These are phyloP conservation scores for Holothuria glaberrima DNA, from an alignment of 35 echinoderm and acorn worm species.

Conservation along the genomic window DNA sequence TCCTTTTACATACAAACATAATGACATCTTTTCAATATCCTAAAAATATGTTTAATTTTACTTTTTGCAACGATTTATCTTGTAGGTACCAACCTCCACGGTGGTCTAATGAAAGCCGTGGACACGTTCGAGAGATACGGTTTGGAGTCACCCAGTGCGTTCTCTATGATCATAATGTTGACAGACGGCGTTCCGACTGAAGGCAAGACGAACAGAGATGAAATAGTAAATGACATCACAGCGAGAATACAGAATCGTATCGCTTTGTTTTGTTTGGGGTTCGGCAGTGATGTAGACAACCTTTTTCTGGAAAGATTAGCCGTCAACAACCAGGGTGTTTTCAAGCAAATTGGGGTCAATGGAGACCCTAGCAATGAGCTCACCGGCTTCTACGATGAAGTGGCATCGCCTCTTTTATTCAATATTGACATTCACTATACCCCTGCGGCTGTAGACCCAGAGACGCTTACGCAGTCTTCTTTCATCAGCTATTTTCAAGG, in stretches of 20 bases:
- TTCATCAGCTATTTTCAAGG: constrained; percentile 77
- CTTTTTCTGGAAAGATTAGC: constrained; percentile 73
- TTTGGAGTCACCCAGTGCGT: too few species aligned
- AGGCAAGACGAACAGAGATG: constrained; percentile 16
- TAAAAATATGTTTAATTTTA: too few species aligned
- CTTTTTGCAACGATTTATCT: too few species aligned
- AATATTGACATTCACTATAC: constrained; percentile 71
- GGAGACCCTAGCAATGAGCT: constrained; percentile 67
- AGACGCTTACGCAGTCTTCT: constrained; percentile 58
- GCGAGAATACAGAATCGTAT: constrained; percentile 38
- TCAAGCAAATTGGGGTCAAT: constrained; percentile 66
- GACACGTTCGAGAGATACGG: too few species aligned
- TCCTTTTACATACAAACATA: too few species aligned
- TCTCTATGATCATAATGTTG: constrained; percentile 76
- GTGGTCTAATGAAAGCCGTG: too few species aligned
- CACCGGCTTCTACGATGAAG: constrained; percentile 77
- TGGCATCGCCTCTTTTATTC: constrained; percentile 75
- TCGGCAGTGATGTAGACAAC: constrained; percentile 67
- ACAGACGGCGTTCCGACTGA: constrained; percentile 71
- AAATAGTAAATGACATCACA: constrained; percentile 37
- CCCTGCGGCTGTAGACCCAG: constrained; percentile 21
- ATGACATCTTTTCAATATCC: too few species aligned
- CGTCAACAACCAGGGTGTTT: constrained; percentile 58
- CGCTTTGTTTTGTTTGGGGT: constrained; percentile 75
- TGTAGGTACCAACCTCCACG: too few species aligned